Evolutionary conservation across 2,797 vertebrate genomes (phyloP).

Genomic region (Siniperca scherzeri): DNA sequence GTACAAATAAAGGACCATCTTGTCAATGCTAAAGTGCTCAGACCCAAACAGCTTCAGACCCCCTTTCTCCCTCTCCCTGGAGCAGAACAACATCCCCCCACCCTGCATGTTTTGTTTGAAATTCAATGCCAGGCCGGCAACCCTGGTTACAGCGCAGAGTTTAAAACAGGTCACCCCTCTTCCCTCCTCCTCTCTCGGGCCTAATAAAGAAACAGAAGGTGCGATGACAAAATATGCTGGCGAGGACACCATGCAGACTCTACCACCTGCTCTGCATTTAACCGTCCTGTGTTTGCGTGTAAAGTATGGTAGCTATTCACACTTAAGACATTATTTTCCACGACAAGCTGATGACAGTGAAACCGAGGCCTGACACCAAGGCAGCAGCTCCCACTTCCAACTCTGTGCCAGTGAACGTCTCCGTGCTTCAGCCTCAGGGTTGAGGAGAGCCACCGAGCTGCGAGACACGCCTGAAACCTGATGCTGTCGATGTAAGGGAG

Average conservation of each 20-base stretch:
- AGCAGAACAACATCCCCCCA: constrained; percentile 2
- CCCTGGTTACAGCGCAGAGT: constrained; percentile 70
- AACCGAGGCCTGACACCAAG: constrained; percentile 32
- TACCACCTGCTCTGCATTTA: constrained; percentile 68
- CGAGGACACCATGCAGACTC: constrained; percentile 52
- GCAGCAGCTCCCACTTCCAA: constrained; percentile 11
- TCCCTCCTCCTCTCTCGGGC: constrained; percentile 25
- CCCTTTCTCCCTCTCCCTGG: constrained; percentile 27
- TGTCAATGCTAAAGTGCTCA: constrained; percentile 53
- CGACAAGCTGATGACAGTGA: constrained; percentile 59
- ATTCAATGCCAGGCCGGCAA: constrained; percentile 72
- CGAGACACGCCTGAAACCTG: constrained; percentile 70
- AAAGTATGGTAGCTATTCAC: constrained; percentile 34
- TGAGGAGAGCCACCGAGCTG: constrained; percentile 26
- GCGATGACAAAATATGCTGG: constrained; percentile 67
- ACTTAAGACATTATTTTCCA: constrained; percentile 50
- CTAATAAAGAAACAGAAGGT: constrained; percentile 77
- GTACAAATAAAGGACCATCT: constrained; percentile 44
- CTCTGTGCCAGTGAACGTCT: constrained; percentile 7
- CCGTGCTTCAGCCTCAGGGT: constrained; percentile 11
- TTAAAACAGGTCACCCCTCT: constrained; percentile 72
- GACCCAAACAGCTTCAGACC: constrained; percentile 70
- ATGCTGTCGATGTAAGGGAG: constrained; percentile 54
- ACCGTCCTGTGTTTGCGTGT: background rate
- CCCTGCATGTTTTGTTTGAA: constrained; percentile 73